Percentiles rank a stretch among this genome's conserved stretches.
Evolutionary conservation across 2,888 invertebrate species (phyloP).

Genomic region (Saturnia pavonia): DNA sequence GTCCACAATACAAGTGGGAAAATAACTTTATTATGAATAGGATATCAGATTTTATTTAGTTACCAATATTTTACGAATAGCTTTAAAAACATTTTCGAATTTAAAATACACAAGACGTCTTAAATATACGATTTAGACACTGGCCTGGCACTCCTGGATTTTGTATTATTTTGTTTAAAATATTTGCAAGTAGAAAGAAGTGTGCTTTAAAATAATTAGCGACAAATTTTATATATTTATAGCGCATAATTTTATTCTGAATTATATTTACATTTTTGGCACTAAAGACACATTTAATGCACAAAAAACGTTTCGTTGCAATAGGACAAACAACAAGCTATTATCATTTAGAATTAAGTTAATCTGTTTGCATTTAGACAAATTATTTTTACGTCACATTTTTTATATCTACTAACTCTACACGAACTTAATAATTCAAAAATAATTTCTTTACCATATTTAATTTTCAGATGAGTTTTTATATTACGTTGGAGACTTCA

Average conservation of each 20-base stretch:
- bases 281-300: not conserved
- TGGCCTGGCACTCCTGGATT: not conserved
- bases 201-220: no score
- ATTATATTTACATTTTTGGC: not conserved
- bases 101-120: not conserved
- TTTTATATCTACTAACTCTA: conserved; percentile 12
- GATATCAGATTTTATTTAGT: not conserved
- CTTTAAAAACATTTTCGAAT: not conserved
- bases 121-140: not conserved
- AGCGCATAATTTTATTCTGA: not conserved
- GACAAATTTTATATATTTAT: not conserved
- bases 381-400: not conserved
- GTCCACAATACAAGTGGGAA: not conserved
- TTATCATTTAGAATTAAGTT: not conserved
- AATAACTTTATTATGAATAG: not conserved
- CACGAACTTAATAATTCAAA: conserved; percentile 1
- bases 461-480: conserved; percentile 61
- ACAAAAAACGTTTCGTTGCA: not conserved
- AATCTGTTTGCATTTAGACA: not conserved
- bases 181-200: no score
- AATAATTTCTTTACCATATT: conserved; percentile 45
- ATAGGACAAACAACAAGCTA: not conserved
- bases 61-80: not conserved
- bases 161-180: not conserved
- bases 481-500: conserved; percentile 55